Percentiles rank a stretch among this genome's conserved stretches.
phyloP scores from a whole-genome alignment of 2,797 vertebrate species.

The Spondyliosoma cantharus region DNA sequence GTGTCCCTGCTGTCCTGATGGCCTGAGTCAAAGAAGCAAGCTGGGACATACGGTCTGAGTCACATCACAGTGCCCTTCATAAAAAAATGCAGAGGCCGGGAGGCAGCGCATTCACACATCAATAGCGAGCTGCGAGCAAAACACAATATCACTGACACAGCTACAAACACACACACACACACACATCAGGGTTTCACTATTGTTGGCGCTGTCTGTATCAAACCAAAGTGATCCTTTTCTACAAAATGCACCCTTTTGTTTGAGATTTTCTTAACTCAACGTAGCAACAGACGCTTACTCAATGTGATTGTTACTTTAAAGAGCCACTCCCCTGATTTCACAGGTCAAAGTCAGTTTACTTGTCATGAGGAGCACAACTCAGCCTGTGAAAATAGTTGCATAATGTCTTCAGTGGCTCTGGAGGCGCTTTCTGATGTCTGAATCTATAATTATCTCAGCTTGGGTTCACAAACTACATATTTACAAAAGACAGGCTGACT shows the following conservation, averaged over 20 bases:
- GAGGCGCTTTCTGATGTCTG: background rate
- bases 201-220: background rate
- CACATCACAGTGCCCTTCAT: constrained; percentile 44
- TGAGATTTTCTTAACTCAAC: background rate
- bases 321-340: background rate
- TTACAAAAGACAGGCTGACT: background rate
- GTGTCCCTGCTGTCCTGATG: constrained; percentile 34
- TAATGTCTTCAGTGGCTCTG: background rate
- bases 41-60: constrained; percentile 69
- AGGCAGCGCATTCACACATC: constrained; percentile 22
- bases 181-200: background rate
- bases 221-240: background rate
- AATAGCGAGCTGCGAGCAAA: background rate
- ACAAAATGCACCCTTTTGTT: background rate
- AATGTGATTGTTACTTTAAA: background rate
- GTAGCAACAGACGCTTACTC: background rate
- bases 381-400: background rate
- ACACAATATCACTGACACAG: background rate
- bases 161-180: background rate
- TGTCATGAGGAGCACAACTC: background rate
- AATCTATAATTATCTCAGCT: background rate
- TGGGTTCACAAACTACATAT: background rate
- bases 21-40: constrained; percentile 43
- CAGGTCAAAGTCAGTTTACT: background rate
- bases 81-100: constrained; percentile 17